Conservation (phyloP, 1,140 invertebrate species). For the Leptinotarsa texana region DNA sequence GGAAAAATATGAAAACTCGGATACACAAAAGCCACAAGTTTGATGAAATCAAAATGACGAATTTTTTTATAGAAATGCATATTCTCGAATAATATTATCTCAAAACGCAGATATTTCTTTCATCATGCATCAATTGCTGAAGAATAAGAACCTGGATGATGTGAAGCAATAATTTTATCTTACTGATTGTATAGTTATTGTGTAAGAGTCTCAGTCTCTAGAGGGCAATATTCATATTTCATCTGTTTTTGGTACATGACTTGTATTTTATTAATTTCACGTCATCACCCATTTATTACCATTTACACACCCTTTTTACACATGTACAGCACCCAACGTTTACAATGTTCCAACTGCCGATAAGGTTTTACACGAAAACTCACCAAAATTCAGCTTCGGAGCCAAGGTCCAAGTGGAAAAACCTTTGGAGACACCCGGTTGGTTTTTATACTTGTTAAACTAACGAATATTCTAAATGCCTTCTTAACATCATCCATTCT, state of each 20-base stretch:
- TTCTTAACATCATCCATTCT: not conserved
- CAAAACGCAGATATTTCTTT: too few relatives aligned
- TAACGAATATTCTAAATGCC: not conserved
- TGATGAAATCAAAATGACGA: too few relatives aligned
- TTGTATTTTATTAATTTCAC: not conserved
- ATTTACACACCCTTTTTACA: constrained; percentile 30
- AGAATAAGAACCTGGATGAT: too few relatives aligned
- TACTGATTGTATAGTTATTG: too few relatives aligned
- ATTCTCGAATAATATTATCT: too few relatives aligned
- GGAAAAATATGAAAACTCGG: too few relatives aligned
- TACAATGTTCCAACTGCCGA: constrained; percentile 59
- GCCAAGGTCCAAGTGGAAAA: constrained; percentile 62
- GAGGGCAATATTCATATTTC: too few relatives aligned
- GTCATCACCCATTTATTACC: not conserved
- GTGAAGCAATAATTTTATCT: too few relatives aligned
- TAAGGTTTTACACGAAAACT: constrained; percentile 63
- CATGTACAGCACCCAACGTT: constrained; percentile 39
- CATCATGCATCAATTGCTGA: too few relatives aligned
- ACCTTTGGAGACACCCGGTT: constrained; percentile 61
- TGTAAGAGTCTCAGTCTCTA: too few relatives aligned
- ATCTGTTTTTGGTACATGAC: not conserved
- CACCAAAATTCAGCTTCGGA: constrained; percentile 75
- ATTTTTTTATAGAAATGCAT: too few relatives aligned
- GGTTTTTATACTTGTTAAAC: constrained; percentile 32
- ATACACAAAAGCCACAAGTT: too few relatives aligned